These are phyloP conservation scores for Colletes gigas DNA, from an alignment of 1,140 invertebrate species.

Conservation along the genomic window DNA sequence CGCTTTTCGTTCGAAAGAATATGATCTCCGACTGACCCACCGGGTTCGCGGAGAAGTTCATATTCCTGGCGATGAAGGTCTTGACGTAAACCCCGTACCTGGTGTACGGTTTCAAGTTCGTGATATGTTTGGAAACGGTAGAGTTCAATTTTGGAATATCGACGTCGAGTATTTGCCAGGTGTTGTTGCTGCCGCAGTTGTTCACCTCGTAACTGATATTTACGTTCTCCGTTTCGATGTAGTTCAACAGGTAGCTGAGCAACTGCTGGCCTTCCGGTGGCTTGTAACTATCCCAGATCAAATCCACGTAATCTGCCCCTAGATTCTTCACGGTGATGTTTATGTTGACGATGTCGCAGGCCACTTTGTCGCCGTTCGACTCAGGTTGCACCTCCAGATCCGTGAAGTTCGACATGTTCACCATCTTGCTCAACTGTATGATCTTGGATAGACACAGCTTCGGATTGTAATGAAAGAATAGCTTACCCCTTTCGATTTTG, in stretches of 20 bases:
- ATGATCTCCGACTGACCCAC: slow-evolving; percentile 81
- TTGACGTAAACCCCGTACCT: slow-evolving; percentile 87
- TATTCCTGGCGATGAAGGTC: slow-evolving; percentile 75
- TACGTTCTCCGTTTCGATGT: slow-evolving; percentile 80
- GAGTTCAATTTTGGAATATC: slow-evolving; percentile 54
- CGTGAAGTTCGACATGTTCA: slow-evolving; percentile 72
- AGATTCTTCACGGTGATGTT: slow-evolving; percentile 78
- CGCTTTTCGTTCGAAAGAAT: slow-evolving; percentile 84
- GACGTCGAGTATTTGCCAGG: slow-evolving; percentile 72
- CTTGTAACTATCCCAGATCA: slow-evolving; percentile 81
- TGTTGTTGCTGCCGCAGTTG: slow-evolving; percentile 67
- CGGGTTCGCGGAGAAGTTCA: slow-evolving; percentile 72
- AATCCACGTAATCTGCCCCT: slow-evolving; percentile 71
- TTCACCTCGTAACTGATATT: slow-evolving; percentile 79
- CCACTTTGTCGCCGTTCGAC: slow-evolving; percentile 87
- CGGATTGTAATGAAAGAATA: slow-evolving; percentile 89
- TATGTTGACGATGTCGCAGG: slow-evolving; percentile 83
- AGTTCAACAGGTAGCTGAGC: slow-evolving; percentile 84
- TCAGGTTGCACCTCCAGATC: slow-evolving; percentile 82
- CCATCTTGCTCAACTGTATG: slow-evolving; percentile 80
- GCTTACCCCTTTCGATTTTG: slow-evolving; percentile 83
- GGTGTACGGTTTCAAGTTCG: slow-evolving; percentile 83
- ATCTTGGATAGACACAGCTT: slow-evolving; percentile 88
- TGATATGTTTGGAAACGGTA: slow-evolving; percentile 72
- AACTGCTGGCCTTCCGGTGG: slow-evolving; percentile 79